Evolutionary conservation across 2,113 vertebrate species (phyloP), one percentile per base, ranked within the genome.

Genomic region (Choloepus hoffmanni): DNA sequence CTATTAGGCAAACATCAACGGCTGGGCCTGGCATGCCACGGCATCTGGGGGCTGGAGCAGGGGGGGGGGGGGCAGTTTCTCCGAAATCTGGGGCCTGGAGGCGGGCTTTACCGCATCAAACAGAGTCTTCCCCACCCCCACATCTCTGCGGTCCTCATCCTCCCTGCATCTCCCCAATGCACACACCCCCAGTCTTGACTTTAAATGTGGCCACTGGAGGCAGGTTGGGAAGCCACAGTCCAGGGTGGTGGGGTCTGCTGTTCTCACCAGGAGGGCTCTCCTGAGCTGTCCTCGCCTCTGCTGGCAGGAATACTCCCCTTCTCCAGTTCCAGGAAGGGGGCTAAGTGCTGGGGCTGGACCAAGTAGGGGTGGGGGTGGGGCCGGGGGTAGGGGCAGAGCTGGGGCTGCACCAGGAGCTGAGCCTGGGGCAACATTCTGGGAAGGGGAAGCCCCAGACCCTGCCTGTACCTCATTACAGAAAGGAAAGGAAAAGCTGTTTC

Each of bases 1-100:
- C 93, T 92, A 70, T 94, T 79, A 62, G 53, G 84, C 63, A 89
- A 96, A 92, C 7, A 1, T 45, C 97, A 95, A 94, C 45, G 67
- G 85, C 50, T 12, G 65, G 88, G 63, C 58, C 65, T 85, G 36
- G 84, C 85, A 83, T 16, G 19, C 82, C 62, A 48, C 65, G 21
- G 89, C 82, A 30, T 86, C 55, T 88, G 83, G 92, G n/a, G 83
- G 65, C 50, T 19, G 1, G 1, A 9, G n/a, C 43, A 2, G 36
- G 43, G 43, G 43, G 43, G 70, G 14, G 67, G 23, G 40, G 30
- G 28, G 24, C 68, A 18, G 58, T 78, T 97, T 97, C 90, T 84
- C 90, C 45, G 78, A 91, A 95, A 60, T 88, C 67, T 40, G 68
- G 67, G 83, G 28, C 81, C 43, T 26, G 21, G 23, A 43, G 40